Evolutionary conservation across 2,888 invertebrate species (phyloP), one percentile per base, ranked within the genome.

Genomic region (Tyria jacobaeae): DNA sequence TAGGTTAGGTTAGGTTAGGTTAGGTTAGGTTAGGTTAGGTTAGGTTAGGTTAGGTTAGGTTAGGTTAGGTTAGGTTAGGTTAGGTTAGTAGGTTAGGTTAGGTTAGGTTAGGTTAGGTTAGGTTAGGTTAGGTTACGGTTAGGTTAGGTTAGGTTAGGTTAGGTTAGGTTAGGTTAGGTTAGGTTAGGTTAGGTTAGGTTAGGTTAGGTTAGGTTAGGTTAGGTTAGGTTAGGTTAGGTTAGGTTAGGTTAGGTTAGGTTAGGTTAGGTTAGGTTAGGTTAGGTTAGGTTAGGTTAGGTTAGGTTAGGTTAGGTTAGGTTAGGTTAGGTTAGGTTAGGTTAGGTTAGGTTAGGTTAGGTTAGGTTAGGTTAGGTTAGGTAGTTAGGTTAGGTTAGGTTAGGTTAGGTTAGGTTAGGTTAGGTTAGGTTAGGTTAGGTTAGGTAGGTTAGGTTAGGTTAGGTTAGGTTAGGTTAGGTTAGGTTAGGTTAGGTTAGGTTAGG

Each of bases 161-260:
- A 58, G 58, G 58, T 58, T 58, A 72, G 70, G 68, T 68, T 68
- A 70, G 72, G 69, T 66, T 68, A 68, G 68, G 69, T 68, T 68
- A 72, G 69, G 65, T 68, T 66, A 70, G 51, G 71, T 66, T 67
- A 70, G 70, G 69, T 70, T 68, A 70, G 71, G 69, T 68, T 64
- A 70, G 68, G 71, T 68, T 66, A 69, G 69, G 69, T 68, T 69
- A 73, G 70, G 68, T 68, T 68, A 73, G 72, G 68, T 68, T 66
- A 70, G 72, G 70, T 69, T 66, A 14, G 60, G 24, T 37, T 51
- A 59, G 49, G 21, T 50, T 34, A 70, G 73, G 73, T 73, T 78
- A 70, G 70, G 73, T 78, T 75, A 71, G 73, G 74, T 77, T 78
- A 76, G 73, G 76, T 80, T 77, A 69, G 80, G 79, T 79, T 78